Evolutionary conservation across 2,888 invertebrate species (phyloP).

Genomic region (Eupithecia inturbata): DNA sequence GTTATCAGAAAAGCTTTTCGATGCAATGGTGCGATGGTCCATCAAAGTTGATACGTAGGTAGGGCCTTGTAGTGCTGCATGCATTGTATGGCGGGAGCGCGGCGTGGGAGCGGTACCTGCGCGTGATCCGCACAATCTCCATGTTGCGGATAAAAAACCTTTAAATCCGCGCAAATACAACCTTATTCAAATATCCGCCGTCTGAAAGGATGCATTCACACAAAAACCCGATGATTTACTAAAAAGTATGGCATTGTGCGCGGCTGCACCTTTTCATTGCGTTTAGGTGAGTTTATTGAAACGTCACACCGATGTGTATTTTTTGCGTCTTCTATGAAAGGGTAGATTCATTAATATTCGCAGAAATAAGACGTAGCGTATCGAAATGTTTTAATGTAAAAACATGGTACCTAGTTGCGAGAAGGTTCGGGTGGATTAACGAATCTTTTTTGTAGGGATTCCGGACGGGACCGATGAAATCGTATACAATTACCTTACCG

Average conservation of each 20-base stretch:
- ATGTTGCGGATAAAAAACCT: slow-evolving; percentile 55
- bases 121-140: slow-evolving; percentile 44
- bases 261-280: slow-evolving; percentile 29
- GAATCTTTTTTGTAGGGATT: slow-evolving; percentile 38
- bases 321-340: slow-evolving; percentile 55
- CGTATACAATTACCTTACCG: slow-evolving; percentile 52
- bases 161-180: slow-evolving; percentile 49
- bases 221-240: slow-evolving; percentile 40
- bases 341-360: slow-evolving; percentile 55
- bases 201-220: slow-evolving; percentile 44
- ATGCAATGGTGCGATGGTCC: not conserved
- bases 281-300: slow-evolving; percentile 57
- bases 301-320: slow-evolving; percentile 54
- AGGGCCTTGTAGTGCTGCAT: no score
- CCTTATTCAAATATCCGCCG: slow-evolving; percentile 56
- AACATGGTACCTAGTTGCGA: slow-evolving; percentile 51
- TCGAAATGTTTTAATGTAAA: slow-evolving; percentile 51
- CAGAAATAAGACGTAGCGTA: slow-evolving; percentile 49
- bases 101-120: slow-evolving; percentile 25
- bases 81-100: no score
- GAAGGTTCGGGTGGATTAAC: slow-evolving; percentile 50
- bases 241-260: slow-evolving; percentile 42
- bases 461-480: slow-evolving; percentile 36
- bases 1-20: no score
- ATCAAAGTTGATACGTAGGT: not conserved